Evolutionary conservation across 2,113 vertebrate species (phyloP).

Genomic region (Pitta sordida): DNA sequence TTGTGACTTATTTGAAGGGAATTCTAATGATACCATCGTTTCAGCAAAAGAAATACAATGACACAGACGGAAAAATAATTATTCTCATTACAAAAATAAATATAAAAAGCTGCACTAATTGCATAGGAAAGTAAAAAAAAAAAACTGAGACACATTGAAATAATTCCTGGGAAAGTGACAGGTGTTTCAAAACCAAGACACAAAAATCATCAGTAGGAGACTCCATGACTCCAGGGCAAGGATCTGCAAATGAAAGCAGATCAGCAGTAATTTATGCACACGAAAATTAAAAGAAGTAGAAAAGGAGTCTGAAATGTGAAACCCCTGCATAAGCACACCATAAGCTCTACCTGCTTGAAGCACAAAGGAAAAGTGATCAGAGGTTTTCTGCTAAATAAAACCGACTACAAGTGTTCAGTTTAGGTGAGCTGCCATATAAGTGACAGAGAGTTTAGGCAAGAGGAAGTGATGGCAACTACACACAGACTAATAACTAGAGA

Average conservation of each 20-base stretch:
- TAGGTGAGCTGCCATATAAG: not conserved
- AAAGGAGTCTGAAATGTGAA: not conserved
- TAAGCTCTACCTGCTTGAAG: not conserved
- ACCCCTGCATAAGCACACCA: not conserved
- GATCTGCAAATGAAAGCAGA: not conserved
- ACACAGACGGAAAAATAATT: not conserved
- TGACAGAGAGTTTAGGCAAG: not conserved
- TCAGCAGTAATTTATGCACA: not conserved
- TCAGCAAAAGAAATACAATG: not conserved
- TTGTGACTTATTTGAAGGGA: not conserved
- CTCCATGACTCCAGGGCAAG: not conserved
- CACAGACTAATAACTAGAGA: not conserved
- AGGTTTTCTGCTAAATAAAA: not conserved
- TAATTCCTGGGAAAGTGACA: not conserved
- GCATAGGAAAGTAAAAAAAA: not conserved
- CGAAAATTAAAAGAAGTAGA: not conserved
- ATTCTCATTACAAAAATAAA: not conserved
- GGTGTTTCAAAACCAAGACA: slow-evolving; percentile 4
- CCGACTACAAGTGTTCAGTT: accelerated
- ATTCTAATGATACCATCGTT: not conserved
- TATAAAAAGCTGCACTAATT: not conserved
- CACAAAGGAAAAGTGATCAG: not conserved
- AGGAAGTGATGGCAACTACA: not conserved
- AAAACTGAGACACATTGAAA: not conserved
- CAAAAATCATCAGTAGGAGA: not conserved